These are phyloP conservation scores for Saimiri boliviensis DNA, from an alignment of 2,113 vertebrate genomes.

Conservation along the genomic window DNA sequence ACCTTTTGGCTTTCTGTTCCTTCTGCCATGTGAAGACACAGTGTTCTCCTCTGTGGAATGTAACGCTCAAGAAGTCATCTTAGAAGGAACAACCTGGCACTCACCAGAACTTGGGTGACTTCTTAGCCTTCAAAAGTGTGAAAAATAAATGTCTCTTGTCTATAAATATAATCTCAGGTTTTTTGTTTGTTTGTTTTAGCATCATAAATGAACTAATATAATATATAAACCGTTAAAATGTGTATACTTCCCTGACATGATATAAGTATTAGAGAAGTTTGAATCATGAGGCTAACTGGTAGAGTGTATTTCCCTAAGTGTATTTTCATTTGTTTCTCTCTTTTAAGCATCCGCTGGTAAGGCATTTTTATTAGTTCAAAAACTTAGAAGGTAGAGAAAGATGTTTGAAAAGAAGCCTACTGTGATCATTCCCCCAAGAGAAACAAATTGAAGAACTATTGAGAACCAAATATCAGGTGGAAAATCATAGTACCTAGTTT, in stretches of 20 bases:
- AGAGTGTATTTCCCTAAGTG: constrained; percentile 54
- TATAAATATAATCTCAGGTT: neutral
- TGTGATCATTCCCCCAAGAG: no score
- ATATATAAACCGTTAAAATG: neutral
- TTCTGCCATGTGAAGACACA: neutral
- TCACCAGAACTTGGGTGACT: neutral
- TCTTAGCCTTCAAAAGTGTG: neutral
- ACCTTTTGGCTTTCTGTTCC: neutral
- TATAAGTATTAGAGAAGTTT: constrained; percentile 49
- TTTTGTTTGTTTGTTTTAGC: neutral
- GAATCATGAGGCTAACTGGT: constrained; percentile 55
- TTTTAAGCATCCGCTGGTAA: constrained; percentile 63
- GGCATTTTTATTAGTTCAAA: constrained; percentile 61
- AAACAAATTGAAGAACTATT: no score
- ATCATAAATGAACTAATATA: neutral
- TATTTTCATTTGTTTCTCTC: constrained; percentile 10
- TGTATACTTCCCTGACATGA: constrained; percentile 58
- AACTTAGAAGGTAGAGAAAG: constrained; percentile 40
- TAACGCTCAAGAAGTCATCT: neutral
- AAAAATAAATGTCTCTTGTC: neutral
- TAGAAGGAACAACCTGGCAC: neutral
- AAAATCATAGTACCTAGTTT: no score
- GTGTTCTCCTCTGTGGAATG: no score
- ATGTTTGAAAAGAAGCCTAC: no score
- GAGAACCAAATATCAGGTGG: no score